Conservation (phyloP, 1,140 invertebrate species). For the Drosophila cardini region DNA sequence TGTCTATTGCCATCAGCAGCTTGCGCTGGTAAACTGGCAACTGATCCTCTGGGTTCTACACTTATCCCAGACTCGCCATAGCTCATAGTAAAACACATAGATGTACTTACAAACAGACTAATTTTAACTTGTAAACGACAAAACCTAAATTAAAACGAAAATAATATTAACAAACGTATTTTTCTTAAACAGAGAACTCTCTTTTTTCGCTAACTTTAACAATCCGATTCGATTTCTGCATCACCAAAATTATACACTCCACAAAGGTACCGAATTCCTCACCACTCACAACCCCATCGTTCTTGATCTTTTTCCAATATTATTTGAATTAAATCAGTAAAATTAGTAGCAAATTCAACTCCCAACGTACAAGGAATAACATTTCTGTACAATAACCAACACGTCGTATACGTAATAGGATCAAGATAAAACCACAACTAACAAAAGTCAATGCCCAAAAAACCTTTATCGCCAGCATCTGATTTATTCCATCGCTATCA, state of each 20-base stretch:
- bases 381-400: background rate
- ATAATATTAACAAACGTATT: conserved; percentile 11
- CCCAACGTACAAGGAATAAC: background rate
- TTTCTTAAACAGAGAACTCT: background rate
- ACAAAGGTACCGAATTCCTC: no score
- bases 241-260: background rate
- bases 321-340: background rate
- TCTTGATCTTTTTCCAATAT: background rate
- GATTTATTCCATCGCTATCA: conserved; percentile 1
- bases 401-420: background rate
- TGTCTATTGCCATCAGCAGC: conserved; percentile 46
- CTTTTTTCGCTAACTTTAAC: no score
- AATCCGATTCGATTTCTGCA: background rate
- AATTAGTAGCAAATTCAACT: background rate
- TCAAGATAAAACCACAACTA: background rate
- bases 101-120: conserved; percentile 53
- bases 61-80: conserved; percentile 8
- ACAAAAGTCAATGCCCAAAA: background rate
- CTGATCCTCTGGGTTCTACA: background rate
- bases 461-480: conserved; percentile 19
- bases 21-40: conserved; percentile 10
- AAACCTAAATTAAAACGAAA: conserved; percentile 36
- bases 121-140: conserved; percentile 18
- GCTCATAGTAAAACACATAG: conserved; percentile 54
- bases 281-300: no score